Base-by-base conservation (phyloP, 2,797 vertebrate genomes). In the Anguilla pacifica region DNA sequence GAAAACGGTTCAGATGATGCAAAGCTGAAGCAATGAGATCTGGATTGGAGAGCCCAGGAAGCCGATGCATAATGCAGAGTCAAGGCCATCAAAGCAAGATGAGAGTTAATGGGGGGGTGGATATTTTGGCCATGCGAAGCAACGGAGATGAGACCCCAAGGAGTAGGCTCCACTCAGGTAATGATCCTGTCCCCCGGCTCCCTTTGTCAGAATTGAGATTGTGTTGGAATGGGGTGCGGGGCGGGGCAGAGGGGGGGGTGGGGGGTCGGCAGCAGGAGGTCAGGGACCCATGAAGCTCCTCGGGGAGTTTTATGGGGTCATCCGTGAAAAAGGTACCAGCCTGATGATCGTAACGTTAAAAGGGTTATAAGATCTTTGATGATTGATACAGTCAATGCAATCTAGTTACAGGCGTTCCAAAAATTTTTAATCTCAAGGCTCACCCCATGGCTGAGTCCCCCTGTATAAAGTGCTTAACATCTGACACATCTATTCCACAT, bases 1-100 rank as follows among this genome's bases (percentile, higher is more conserved):
- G 64, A 35, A 13, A 74, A 74, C 31, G 13, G 72, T 57, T 55
- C 72, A 83, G 55, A 84, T 89, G 88, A 89, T 85, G 88, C 81
- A 89, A 89, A 89, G 43, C 43, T 15, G 13, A 7, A 28, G 88
- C 88, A 89, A 89, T 51, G 59, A 11, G 79, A 61, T 28, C 51
- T 64, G 87, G 25, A 77, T 46, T 31, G 2, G 43, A 28, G 77
- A 39, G 55, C 19, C 55, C 59, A 86, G 59, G 31, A 87, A 46
- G 79, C 77, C 83, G 46, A 87, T 87, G 82, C 87, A 89, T 87
- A 86, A 72, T 46, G 67, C 28, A 59, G n/a, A 13, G 64, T n/a
- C 39, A 77, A 39, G 86, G 64, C 88, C 74, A 87, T 89, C 85
- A 84, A 35, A 77, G 35, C 46, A 22, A 85, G 72, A 87, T 87